These are phyloP conservation scores for Aphis craccivora DNA, from an alignment of 1,140 invertebrate species.

Conservation along the genomic window DNA sequence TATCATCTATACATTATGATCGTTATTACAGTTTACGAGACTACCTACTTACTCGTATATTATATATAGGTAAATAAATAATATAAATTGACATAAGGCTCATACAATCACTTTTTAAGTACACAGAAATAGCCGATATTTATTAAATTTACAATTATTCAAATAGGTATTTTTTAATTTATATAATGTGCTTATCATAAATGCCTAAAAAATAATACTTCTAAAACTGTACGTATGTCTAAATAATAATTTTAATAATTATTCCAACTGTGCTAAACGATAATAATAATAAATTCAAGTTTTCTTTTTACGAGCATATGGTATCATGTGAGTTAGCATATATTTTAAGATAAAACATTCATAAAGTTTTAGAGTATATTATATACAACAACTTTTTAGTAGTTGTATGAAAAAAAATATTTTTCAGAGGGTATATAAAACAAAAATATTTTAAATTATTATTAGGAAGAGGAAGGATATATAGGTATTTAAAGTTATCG, in stretches of 20 bases:
- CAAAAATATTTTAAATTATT: conserved; percentile 45
- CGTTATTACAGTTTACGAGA: too few species aligned
- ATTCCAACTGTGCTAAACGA: neutral
- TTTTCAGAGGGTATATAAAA: neutral
- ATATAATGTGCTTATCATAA: too few species aligned
- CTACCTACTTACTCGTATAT: too few species aligned
- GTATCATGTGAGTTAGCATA: neutral
- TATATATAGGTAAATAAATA: too few species aligned
- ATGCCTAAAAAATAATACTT: too few species aligned
- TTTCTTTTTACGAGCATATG: neutral
- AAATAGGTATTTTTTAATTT: too few species aligned
- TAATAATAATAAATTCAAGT: neutral
- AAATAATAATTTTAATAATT: neutral
- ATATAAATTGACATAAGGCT: too few species aligned
- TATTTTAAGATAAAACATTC: conserved; percentile 31
- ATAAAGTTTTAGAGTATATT: neutral
- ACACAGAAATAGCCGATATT: too few species aligned
- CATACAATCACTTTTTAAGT: too few species aligned
- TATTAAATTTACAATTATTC: too few species aligned
- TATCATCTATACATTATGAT: too few species aligned
- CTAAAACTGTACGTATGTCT: too few species aligned
- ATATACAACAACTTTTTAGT: conserved; percentile 35
- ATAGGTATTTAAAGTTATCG: conserved; percentile 54
- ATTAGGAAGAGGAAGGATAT: conserved; percentile 11
- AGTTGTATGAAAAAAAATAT: neutral